Percentiles rank a stretch among this genome's conserved stretches.
Conservation (phyloP, 2,888 invertebrate species). For the Pyrrhosoma nymphula region DNA sequence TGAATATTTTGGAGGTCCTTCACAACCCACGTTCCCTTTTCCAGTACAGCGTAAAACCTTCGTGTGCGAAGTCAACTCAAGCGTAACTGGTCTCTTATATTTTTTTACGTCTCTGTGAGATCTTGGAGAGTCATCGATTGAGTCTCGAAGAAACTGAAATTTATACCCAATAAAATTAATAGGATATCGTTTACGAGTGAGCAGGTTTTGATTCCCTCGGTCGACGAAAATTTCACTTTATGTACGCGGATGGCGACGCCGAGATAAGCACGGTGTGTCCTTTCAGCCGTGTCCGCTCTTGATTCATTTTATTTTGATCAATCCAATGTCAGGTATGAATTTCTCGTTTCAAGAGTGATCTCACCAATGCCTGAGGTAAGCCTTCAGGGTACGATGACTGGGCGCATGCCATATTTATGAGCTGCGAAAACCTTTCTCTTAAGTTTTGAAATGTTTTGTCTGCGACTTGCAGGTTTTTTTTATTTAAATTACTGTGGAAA, state of each 20-base stretch:
- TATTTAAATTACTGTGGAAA: too few relatives aligned
- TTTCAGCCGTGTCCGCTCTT: neutral
- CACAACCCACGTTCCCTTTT: too few relatives aligned
- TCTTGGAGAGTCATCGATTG: neutral
- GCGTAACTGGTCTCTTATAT: neutral
- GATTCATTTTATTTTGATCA: neutral
- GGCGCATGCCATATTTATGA: neutral
- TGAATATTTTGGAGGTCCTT: too few relatives aligned
- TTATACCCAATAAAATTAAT: neutral
- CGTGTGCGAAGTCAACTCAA: too few relatives aligned
- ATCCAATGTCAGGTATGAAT: conserved; percentile 6
- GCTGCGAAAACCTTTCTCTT: too few relatives aligned
- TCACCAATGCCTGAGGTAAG: neutral
- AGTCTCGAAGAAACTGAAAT: neutral
- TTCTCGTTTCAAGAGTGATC: neutral
- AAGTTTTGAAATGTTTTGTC: too few relatives aligned
- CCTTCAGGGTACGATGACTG: neutral
- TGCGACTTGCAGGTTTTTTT: too few relatives aligned
- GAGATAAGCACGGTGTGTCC: neutral
- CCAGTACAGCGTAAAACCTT: too few relatives aligned
- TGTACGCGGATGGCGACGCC: neutral
- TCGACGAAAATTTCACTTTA: neutral
- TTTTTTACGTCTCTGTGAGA: neutral
- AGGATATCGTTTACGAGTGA: neutral
- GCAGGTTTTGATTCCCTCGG: neutral